Evolutionary conservation across 1,140 invertebrate genomes (phyloP), one percentile per base, ranked within the genome.

Genomic region (Drosophila albomicans): DNA sequence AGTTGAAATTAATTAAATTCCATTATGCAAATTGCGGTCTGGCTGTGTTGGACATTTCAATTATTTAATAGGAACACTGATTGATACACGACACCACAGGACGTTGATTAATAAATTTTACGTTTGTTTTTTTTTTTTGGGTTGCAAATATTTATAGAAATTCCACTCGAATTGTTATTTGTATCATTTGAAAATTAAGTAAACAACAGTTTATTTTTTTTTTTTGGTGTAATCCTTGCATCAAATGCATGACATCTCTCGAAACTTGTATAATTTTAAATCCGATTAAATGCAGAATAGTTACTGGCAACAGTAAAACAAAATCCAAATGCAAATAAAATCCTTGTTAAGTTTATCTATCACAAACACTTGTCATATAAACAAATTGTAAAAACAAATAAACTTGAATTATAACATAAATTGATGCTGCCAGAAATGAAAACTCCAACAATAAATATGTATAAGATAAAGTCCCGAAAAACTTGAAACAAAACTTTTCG

Each of bases 1-100:
- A 45, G n/a, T 30, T 10, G 57, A 45, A 59, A 59, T 59, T 59
- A 30, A 59, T 45, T 52, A 52, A 52, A 52, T 52, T 52, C 25
- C 25, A 30, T 30, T 52, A 52, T 52, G 20, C 25, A 52, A n/a
- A 20, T 20, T 25, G 46, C 46, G 16, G 46, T 43, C 16, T 43
- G 10, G 6, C 7, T 25, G 5, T 4, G 7, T 13, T 13, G 7
- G n/a, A 15, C 25, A 16, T 3, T 15, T 10, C 10, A 46, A 45
- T 46, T 59, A 59, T 59, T 45, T 28, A n/a, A 46, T 45, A 45
- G 11, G 35, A 38, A 38, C 35, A 10, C 35, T 3, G 35, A 38
- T 38, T 38, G 35, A 38, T 38, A 38, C 35, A 38, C 35, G 41
- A 43, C 11, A 43, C 41, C n/a, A n/a, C 41, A 43, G 41, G 11